These are phyloP conservation scores for Pollenia amentaria DNA, from an alignment of 2,888 invertebrate genomes.

Conservation along the genomic window DNA sequence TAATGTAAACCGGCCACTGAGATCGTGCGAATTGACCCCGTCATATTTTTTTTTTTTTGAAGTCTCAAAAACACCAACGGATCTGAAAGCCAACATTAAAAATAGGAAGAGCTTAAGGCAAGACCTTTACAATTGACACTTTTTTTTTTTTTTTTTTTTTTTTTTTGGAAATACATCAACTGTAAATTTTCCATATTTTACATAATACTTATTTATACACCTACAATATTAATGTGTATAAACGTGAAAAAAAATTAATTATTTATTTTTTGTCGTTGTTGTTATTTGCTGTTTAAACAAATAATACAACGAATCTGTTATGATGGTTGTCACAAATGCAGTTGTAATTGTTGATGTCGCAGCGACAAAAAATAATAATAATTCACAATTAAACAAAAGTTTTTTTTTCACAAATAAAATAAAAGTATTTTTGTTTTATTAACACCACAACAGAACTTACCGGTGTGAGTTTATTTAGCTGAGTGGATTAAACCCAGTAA, in stretches of 20 bases:
- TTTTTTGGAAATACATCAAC: neutral
- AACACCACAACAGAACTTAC: neutral
- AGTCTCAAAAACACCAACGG: no score
- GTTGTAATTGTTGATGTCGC: conserved; percentile 45
- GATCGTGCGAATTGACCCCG: no score
- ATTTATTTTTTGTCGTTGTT: conserved; percentile 54
- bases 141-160: neutral
- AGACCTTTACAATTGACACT: neutral
- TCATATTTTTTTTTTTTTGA: no score
- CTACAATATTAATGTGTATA: conserved; percentile 28
- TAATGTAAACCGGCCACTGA: no score
- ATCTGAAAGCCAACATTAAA: no score
- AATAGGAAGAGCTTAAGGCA: no score
- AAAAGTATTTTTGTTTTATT: conserved; percentile 39
- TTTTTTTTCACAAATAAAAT: conserved; percentile 49
- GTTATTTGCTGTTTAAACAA: conserved; percentile 39
- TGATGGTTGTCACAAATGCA: conserved; percentile 39
- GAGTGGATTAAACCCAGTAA: neutral
- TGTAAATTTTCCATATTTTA: conserved; percentile 29
- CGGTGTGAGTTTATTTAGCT: neutral
- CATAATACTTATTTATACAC: conserved; percentile 8
- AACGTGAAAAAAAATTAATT: conserved; percentile 49
- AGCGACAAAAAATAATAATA: conserved; percentile 25
- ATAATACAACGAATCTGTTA: conserved; percentile 47
- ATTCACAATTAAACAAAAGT: conserved; percentile 62